phyloP scores from a whole-genome alignment of 2,113 vertebrate species.

The Scomber scombrus region DNA sequence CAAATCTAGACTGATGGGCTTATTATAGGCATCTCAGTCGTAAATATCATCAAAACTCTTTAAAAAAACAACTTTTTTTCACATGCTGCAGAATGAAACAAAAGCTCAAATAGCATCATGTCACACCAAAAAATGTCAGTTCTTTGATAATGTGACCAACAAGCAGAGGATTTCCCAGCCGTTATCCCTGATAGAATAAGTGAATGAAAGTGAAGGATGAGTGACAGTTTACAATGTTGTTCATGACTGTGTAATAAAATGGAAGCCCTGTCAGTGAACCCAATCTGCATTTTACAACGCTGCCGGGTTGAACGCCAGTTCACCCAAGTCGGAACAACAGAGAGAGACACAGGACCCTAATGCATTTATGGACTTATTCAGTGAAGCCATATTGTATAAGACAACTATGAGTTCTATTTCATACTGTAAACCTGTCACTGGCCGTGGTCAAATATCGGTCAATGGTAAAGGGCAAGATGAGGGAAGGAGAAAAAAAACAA shows the following conservation, averaged over 20 bases:
- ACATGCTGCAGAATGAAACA: too few relatives aligned
- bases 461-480: constrained; percentile 75
- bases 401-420: constrained; percentile 78
- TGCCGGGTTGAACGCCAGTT: constrained; percentile 79
- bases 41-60: too few relatives aligned
- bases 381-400: constrained; percentile 70
- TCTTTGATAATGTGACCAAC: background rate
- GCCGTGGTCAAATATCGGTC: constrained; percentile 69
- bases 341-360: constrained; percentile 66
- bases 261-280: constrained; percentile 82
- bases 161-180: constrained; percentile 31
- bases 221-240: constrained; percentile 76
- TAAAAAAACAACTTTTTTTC: too few relatives aligned
- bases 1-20: too few relatives aligned
- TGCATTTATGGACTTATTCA: constrained; percentile 82
- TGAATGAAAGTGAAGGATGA: constrained; percentile 75
- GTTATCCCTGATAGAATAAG: constrained; percentile 34
- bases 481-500: constrained; percentile 25
- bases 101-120: background rate
- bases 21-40: too few relatives aligned
- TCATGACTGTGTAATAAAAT: constrained; percentile 79
- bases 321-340: constrained; percentile 68
- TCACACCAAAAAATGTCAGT: background rate
- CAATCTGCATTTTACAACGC: constrained; percentile 86
- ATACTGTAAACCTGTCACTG: constrained; percentile 81